phyloP scores from a whole-genome alignment of 2,797 vertebrate genomes.

The Poecilia velifera region DNA sequence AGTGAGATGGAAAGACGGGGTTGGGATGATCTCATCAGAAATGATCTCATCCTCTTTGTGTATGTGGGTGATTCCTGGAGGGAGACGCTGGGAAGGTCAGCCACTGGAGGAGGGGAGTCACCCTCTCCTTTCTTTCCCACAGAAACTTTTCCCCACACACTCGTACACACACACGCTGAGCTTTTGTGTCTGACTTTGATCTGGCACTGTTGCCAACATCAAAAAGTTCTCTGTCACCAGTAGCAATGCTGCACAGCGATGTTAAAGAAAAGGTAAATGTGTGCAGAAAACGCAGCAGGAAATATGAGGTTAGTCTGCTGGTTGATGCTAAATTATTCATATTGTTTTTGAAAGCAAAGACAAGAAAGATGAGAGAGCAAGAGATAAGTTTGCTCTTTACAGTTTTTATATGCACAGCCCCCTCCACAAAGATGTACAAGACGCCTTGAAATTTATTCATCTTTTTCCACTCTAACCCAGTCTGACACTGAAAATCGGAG shows the following conservation, averaged over 20 bases:
- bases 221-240: constrained; percentile 59
- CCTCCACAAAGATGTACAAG: neutral
- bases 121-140: constrained; percentile 35
- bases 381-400: neutral
- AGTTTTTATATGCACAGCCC: neutral
- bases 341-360: neutral
- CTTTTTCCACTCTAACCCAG: neutral
- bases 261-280: constrained; percentile 30
- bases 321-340: neutral
- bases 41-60: constrained; percentile 60
- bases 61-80: constrained; percentile 41
- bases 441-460: neutral
- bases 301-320: constrained; percentile 1
- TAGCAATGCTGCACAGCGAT: constrained; percentile 35
- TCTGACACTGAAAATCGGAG: neutral
- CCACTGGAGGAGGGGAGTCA: constrained; percentile 21
- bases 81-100: constrained; percentile 28
- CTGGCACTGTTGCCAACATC: constrained; percentile 60
- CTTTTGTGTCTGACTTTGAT: constrained; percentile 70
- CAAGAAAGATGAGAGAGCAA: neutral
- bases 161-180: constrained; percentile 23
- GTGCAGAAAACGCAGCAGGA: constrained; percentile 20
- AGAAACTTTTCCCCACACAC: constrained; percentile 1
- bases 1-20: neutral
- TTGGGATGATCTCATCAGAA: constrained; percentile 66